Percentiles rank a stretch among this genome's conserved stretches.
phyloP scores from a whole-genome alignment of 2,888 invertebrate species.

The Masnerella sp. region DNA sequence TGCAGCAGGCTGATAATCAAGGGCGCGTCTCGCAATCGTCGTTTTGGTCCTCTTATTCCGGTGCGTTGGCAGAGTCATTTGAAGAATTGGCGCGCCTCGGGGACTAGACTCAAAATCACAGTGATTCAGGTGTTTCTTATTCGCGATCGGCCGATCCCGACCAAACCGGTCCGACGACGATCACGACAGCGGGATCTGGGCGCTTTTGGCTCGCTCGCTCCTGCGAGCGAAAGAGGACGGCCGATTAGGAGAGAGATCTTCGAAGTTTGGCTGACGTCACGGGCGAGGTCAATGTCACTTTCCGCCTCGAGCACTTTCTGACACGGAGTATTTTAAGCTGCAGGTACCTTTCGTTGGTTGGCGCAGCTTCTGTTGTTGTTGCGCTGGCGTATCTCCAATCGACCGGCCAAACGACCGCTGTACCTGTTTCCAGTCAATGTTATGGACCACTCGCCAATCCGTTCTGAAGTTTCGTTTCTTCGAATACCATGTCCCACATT shows the following conservation, averaged over 20 bases:
- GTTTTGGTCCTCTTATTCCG: slow-evolving; percentile 38
- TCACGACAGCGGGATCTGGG: slow-evolving; percentile 46
- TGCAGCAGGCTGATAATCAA: slow-evolving; percentile 42
- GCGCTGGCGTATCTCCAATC: slow-evolving; percentile 19
- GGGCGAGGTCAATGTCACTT: slow-evolving; percentile 54
- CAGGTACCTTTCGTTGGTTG: slow-evolving; percentile 30
- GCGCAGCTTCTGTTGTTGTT: slow-evolving; percentile 32
- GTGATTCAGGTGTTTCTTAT: slow-evolving; percentile 57
- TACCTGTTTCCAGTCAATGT: slow-evolving; percentile 32
- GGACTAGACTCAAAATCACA: slow-evolving; percentile 57
- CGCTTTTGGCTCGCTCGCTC: slow-evolving; percentile 45
- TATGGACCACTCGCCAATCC: slow-evolving; percentile 3
- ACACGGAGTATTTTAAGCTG: slow-evolving; percentile 36
- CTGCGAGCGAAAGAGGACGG: slow-evolving; percentile 30
- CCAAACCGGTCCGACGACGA: slow-evolving; percentile 59
- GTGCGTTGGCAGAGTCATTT: slow-evolving; percentile 40
- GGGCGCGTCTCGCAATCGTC: slow-evolving; percentile 24
- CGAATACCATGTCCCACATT: slow-evolving; percentile 66
- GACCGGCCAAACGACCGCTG: slow-evolving; percentile 23
- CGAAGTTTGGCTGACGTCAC: slow-evolving; percentile 52
- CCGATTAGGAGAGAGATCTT: slow-evolving; percentile 47
- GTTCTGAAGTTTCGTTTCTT: slow-evolving; percentile 17
- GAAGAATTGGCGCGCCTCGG: slow-evolving; percentile 47
- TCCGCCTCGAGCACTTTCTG: slow-evolving; percentile 47
- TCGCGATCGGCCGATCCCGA: slow-evolving; percentile 49